A percentile compares a stretch with the other conserved stretches of the same genome.
Conservation (phyloP, 2,888 invertebrate species). For the Drosophila buzzatii region DNA sequence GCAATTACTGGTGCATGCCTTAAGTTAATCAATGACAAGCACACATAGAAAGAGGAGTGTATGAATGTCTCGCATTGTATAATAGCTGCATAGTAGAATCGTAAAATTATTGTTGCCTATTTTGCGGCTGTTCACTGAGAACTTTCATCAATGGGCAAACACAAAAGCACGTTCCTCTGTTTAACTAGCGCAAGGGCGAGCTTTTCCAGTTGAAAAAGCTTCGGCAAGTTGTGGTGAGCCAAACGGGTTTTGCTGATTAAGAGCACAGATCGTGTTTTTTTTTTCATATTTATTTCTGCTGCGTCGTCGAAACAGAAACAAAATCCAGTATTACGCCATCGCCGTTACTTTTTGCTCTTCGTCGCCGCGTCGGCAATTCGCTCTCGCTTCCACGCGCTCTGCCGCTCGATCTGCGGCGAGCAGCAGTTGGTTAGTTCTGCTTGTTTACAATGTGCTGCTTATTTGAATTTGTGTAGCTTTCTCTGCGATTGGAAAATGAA, state of each 20-base stretch:
- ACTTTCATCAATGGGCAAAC: background rate
- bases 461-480: slow-evolving; percentile 60
- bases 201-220: slow-evolving; percentile 73
- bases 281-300: slow-evolving; percentile 29
- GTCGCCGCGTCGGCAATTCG: slow-evolving; percentile 11
- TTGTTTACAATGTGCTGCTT: slow-evolving; percentile 64
- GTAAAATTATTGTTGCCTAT: slow-evolving; percentile 30
- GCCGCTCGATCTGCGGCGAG: slow-evolving; percentile 38
- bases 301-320: slow-evolving; percentile 36
- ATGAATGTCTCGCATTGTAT: slow-evolving; percentile 42
- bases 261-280: slow-evolving; percentile 32
- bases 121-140: slow-evolving; percentile 39
- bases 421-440: slow-evolving; percentile 36
- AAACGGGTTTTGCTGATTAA: slow-evolving; percentile 65
- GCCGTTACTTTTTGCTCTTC: slow-evolving; percentile 66
- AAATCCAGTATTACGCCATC: slow-evolving; percentile 63
- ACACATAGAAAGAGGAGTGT: background rate
- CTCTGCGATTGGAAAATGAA: slow-evolving; percentile 78
- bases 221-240: slow-evolving; percentile 21
- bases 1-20: background rate
- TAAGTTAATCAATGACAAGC: background rate
- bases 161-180: background rate
- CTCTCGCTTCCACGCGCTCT: slow-evolving; percentile 15
- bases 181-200: slow-evolving; percentile 28
- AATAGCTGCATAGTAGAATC: slow-evolving; percentile 19